Conservation (phyloP, 1,140 invertebrate species). For the Hyles euphorbiae region DNA sequence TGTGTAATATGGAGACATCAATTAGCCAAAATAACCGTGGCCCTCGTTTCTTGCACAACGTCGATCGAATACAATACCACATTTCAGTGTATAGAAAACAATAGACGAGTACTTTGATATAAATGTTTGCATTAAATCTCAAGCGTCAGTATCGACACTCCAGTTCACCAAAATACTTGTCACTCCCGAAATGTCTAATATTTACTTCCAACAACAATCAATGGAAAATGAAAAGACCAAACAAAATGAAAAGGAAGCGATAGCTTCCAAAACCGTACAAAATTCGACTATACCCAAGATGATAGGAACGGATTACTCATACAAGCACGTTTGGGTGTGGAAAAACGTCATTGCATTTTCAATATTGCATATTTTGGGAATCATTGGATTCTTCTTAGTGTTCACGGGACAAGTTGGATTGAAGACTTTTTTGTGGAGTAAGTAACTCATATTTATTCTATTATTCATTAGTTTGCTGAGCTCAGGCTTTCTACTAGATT, state of each 20-base stretch:
- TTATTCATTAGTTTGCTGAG: neutral
- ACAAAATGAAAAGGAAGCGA: neutral
- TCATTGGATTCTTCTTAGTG: conserved; percentile 53
- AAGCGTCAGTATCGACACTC: neutral
- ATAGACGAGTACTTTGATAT: neutral
- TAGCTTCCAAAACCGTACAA: neutral
- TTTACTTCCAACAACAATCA: no score
- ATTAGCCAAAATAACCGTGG: neutral
- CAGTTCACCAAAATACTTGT: neutral
- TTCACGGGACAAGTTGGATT: conserved; percentile 34
- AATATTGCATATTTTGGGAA: conserved; percentile 59
- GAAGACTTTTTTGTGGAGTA: conserved; percentile 56
- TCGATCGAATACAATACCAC: conserved; percentile 3
- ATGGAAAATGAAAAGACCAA: neutral
- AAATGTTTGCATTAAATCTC: neutral
- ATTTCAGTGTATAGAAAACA: neutral
- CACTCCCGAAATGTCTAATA: no score
- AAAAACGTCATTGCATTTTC: conserved; percentile 73
- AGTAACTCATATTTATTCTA: conserved; percentile 23
- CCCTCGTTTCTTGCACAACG: neutral
- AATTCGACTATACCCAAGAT: conserved; percentile 8
- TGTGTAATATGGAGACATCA: no score
- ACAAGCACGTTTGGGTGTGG: conserved; percentile 74
- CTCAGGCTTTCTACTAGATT: no score
- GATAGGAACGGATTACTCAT: conserved; percentile 72